Conservation (phyloP, 2,888 invertebrate genomes). For the Alloscopus bannaensis region DNA sequence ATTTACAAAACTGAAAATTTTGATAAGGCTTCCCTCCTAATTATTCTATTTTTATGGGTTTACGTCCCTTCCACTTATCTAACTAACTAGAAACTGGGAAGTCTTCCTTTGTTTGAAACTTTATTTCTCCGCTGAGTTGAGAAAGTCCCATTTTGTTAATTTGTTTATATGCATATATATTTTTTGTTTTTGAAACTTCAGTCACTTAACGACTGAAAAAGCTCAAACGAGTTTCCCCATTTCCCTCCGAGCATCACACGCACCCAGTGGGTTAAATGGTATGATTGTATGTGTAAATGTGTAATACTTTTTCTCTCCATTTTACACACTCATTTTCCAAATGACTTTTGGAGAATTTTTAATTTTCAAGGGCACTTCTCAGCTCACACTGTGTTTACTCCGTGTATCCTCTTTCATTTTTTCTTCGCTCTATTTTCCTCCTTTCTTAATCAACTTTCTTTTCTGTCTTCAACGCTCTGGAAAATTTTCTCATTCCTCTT, state of each 20-base stretch:
- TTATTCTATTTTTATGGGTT: too few species aligned
- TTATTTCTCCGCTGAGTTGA: too few species aligned
- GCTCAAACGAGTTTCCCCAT: conserved; percentile 19
- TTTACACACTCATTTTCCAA: background rate
- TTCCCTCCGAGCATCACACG: background rate
- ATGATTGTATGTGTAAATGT: too few species aligned
- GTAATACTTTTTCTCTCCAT: background rate
- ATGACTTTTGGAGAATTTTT: conserved; percentile 43
- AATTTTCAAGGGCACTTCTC: conserved; percentile 40
- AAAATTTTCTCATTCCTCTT: too few species aligned
- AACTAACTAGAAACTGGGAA: too few species aligned
- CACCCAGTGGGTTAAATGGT: background rate
- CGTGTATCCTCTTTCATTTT: background rate
- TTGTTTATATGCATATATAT: conserved; percentile 37
- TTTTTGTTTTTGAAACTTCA: too few species aligned
- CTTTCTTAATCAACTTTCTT: conserved; percentile 45
- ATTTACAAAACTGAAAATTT: conserved; percentile 30
- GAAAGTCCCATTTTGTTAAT: conserved; percentile 42
- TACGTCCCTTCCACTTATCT: too few species aligned
- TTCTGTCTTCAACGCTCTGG: background rate
- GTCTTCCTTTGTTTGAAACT: background rate
- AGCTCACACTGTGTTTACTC: conserved; percentile 2
- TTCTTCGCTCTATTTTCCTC: conserved; percentile 21
- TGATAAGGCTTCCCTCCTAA: too few species aligned
- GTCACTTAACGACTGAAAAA: conserved; percentile 36